phyloP scores from a whole-genome alignment of 2,888 invertebrate species.

The Ptilodon capucinus region DNA sequence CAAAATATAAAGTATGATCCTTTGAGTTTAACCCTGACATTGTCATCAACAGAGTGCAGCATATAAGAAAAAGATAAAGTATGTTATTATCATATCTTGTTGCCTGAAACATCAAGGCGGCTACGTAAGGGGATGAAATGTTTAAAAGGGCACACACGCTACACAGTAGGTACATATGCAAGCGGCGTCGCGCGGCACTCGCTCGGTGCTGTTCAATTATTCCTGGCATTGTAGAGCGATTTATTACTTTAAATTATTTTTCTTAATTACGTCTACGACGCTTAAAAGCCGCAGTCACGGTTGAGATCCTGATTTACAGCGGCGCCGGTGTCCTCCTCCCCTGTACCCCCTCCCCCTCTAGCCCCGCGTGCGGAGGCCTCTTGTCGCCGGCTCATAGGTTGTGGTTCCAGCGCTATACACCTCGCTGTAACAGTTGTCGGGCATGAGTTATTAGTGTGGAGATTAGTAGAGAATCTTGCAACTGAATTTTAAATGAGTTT shows the following conservation, averaged over 20 bases:
- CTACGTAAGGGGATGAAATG: too few species aligned
- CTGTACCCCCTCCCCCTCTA: not conserved
- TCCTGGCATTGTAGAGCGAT: constrained; percentile 20
- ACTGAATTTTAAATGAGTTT: too few species aligned
- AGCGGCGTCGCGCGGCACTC: not conserved
- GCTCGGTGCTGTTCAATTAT: constrained; percentile 13
- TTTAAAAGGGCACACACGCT: too few species aligned
- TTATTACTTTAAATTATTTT: constrained; percentile 35
- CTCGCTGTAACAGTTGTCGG: not conserved
- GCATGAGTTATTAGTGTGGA: not conserved
- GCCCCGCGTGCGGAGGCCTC: not conserved
- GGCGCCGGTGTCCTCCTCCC: constrained; percentile 4
- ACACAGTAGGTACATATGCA: not conserved
- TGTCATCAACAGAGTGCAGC: too few species aligned
- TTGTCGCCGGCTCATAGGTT: not conserved
- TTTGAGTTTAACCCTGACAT: too few species aligned
- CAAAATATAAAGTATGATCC: too few species aligned
- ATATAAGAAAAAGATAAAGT: too few species aligned
- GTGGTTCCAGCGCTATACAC: not conserved
- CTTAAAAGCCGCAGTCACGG: constrained; percentile 25
- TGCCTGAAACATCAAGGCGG: too few species aligned
- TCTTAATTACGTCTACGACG: constrained; percentile 29
- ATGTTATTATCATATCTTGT: too few species aligned
- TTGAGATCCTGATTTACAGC: constrained; percentile 17
- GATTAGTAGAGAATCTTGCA: not conserved